phyloP scores from a whole-genome alignment of 1,140 invertebrate species.

The Holotrichia oblita region DNA sequence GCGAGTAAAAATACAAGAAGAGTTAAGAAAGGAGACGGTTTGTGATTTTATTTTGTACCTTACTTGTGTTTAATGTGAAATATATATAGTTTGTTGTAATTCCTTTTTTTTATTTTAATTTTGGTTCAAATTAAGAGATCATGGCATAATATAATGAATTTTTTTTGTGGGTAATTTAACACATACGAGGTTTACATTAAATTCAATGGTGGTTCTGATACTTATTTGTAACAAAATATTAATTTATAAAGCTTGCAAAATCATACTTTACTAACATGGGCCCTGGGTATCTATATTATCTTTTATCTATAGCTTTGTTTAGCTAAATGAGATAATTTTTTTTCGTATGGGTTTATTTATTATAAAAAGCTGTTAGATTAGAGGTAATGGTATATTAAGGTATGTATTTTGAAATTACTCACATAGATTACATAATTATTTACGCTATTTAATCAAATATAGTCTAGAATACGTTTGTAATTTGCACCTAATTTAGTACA shows the following conservation, averaged over 20 bases:
- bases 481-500: too few species aligned
- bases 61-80: constrained; percentile 22
- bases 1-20: background rate
- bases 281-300: background rate
- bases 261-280: background rate
- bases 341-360: constrained; percentile 8
- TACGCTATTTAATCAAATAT: background rate
- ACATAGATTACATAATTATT: background rate
- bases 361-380: constrained; percentile 5
- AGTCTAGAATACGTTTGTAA: too few species aligned
- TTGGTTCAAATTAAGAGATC: background rate
- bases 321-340: background rate
- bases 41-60: constrained; percentile 37
- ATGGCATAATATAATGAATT: background rate
- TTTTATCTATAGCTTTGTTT: constrained; percentile 23
- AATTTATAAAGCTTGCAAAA: background rate
- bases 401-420: constrained; percentile 24
- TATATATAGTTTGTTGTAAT: constrained; percentile 36
- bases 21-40: constrained; percentile 28
- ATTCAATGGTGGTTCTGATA: too few species aligned
- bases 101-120: constrained; percentile 10
- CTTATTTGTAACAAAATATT: background rate
- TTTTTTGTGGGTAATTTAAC: too few species aligned
- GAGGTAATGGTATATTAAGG: background rate
- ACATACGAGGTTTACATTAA: background rate